Conservation (phyloP, 2,797 vertebrate genomes). For the Pantherophis alleghaniensis region DNA sequence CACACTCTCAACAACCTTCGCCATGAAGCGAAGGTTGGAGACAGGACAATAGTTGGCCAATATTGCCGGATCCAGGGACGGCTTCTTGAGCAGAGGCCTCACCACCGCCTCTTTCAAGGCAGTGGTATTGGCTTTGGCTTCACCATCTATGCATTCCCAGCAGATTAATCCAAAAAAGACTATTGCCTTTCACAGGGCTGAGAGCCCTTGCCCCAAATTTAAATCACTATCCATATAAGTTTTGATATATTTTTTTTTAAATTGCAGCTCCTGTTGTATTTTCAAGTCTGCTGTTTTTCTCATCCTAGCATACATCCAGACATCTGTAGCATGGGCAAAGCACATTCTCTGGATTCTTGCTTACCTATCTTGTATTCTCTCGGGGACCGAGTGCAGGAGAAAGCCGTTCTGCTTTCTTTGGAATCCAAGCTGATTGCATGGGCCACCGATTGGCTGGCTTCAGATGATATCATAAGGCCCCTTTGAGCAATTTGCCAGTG, state of each 20-base stretch:
- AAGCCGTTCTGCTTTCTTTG: background rate
- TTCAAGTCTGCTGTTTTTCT: background rate
- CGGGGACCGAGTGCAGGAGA: too few species aligned
- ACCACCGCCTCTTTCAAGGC: too few species aligned
- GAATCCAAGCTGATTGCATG: background rate
- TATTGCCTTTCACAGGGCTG: background rate
- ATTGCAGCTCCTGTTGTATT: background rate
- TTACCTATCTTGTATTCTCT: background rate
- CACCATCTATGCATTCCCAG: background rate
- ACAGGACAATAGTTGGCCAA: too few species aligned
- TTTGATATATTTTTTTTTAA: background rate
- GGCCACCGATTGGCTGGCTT: background rate
- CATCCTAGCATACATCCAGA: background rate
- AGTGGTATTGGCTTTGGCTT: background rate
- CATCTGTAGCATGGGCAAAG: background rate
- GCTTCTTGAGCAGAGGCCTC: too few species aligned
- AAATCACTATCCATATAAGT: background rate
- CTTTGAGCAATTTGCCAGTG: background rate
- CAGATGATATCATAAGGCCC: background rate
- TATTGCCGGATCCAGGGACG: too few species aligned
- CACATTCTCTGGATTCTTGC: background rate
- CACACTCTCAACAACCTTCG: too few species aligned
- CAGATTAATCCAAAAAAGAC: background rate
- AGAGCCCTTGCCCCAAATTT: background rate
- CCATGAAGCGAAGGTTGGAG: too few species aligned